Evolutionary conservation across 2,113 vertebrate species (phyloP).

Genomic region (Stegastes partitus): DNA sequence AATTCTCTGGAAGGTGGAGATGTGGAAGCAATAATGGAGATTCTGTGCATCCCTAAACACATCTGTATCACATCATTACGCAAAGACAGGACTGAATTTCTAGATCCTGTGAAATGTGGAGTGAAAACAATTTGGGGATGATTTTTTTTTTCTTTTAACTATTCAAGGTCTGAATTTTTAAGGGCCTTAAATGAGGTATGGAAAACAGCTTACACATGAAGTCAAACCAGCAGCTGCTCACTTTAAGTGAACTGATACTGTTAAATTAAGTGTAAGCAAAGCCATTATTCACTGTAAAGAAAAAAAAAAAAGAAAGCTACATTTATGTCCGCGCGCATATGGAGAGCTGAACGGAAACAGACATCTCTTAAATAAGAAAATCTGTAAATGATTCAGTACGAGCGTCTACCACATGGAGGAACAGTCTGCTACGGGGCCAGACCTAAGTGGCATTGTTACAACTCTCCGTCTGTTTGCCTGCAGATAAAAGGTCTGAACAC

Average conservation of each 20-base stretch:
- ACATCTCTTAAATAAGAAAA: conserved; percentile 64
- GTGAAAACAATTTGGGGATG: background rate
- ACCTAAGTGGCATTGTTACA: conserved; percentile 75
- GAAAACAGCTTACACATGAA: conserved; percentile 3
- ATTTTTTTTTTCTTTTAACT: background rate
- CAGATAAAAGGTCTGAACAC: conserved; percentile 56
- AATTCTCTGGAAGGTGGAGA: background rate
- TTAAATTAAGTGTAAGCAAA: background rate
- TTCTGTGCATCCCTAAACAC: background rate
- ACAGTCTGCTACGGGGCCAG: conserved; percentile 69
- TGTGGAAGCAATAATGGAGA: background rate
- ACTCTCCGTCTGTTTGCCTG: conserved; percentile 71
- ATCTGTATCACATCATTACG: background rate
- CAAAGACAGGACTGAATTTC: background rate
- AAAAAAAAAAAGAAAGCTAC: conserved; percentile 7
- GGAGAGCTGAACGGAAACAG: conserved; percentile 67
- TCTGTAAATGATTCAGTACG: conserved; percentile 68
- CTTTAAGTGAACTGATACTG: background rate
- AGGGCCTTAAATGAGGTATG: background rate
- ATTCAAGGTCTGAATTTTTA: background rate
- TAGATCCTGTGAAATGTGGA: background rate
- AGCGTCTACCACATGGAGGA: conserved; percentile 74
- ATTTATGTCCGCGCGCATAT: conserved; percentile 57
- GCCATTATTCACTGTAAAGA: conserved; percentile 11
- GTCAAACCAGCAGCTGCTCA: conserved; percentile 1